Evolutionary conservation across 1,140 invertebrate genomes (phyloP), one percentile per base, ranked within the genome.

Genomic region (Drosophila bocki): DNA sequence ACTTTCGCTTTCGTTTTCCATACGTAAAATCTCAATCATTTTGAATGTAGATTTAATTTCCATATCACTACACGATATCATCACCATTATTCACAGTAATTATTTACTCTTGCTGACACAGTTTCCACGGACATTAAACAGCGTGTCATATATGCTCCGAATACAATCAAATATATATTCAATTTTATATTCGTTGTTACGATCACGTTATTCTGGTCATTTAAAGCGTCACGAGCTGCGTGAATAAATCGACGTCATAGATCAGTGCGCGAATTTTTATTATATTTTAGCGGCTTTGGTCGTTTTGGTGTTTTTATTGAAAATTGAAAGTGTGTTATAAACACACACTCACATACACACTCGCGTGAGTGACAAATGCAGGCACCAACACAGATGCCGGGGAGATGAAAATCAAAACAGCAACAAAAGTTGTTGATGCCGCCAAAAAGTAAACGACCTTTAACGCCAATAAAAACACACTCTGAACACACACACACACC

Each of bases 391-490:
- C 56, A 61, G 13, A 41, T 41, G 53, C 56, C 41, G 67, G 69
- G 60, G 77, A 91, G 81, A 90, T 90, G 86, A 88, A 88, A 91
- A 91, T 85, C 69, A 78, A 90, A 91, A 76, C 82, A 91, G 90
- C 85, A 86, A 90, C 78, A 88, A 88, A 90, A 85, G 85, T 88
- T 84, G 85, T 85, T 88, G 86, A 90, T 88, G 86, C 82, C 86
- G 85, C 86, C 85, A 85, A 90, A 90, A 91, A 90, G 85, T 90
- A 90, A 90, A 90, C 87, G 85, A 90, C 85, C 85, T 90, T 90
- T 90, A 90, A 86, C 79, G 86, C 86, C 86, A 85, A 91, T 82
- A 91, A 91, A 85, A 91, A 82, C 67, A 75, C 68, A 83, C 62
- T 81, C 82, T 44, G 37, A 59, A 77, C 51, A 54, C 35, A 39